Base-by-base conservation (phyloP, 92 coral and sea anemone species). In the Umimayanthus chanpuru region DNA sequence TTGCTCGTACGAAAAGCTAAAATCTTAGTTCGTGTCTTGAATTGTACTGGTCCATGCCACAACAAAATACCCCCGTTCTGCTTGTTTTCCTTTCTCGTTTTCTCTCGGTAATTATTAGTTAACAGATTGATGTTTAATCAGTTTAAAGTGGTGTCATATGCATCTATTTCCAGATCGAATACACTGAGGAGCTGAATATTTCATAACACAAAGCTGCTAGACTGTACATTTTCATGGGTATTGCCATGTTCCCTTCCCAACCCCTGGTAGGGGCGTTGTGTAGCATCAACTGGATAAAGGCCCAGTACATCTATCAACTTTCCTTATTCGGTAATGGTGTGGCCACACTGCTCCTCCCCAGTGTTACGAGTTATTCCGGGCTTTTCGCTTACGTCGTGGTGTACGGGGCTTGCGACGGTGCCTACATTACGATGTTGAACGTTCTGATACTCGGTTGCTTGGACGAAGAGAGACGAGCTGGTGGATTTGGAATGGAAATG, bases 241-340 rank as follows among this genome's bases (percentile, higher is more conserved):
- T 81, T 15, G 85, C 85, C 9, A 81, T 75, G 9, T 81, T 81
- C 47, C 85, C 64, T 26, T n/a, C 73, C 14, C 28, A 75, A 47
- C 85, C 85, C 18, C 85, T 81, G 20, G 85, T 81, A 23, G 85
- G 85, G 18, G 75, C 85, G 12, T n/a, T 81, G 29, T 81, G 85
- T 40, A 61, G 73, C 30, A 23, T 81, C 55, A 61, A n/a, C 25
- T n/a, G 53, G 72, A 38, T 81, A 30, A 81, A 39, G 72, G 53
- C 85, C 16, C 75, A 61, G 23, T 81, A 61, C 75, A 20, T 81
- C 26, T 81, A 81, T 39, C 85, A 81, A 25, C 16, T 64, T 81
- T 58, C 75, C 85, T 81, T 81, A 65, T 81, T 81, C 61, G 85
- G 85, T 81, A 81, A 81, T 23, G 85, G 85, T 1, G 47, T 39